These are phyloP conservation scores for Salmo trutta DNA, from an alignment of 2,797 vertebrate species.

Conservation along the genomic window DNA sequence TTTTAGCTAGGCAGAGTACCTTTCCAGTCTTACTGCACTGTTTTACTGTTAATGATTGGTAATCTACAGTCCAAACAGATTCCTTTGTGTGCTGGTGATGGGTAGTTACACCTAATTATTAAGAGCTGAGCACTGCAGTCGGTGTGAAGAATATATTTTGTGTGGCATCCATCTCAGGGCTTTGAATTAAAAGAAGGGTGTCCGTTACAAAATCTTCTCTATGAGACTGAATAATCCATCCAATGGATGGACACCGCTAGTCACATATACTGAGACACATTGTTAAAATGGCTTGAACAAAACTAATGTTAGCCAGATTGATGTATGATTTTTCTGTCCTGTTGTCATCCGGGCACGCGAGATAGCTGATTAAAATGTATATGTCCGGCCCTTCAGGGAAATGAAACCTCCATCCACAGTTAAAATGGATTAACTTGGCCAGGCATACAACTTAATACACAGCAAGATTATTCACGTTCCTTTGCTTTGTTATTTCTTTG, in stretches of 20 bases:
- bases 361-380: slow-evolving; percentile 42
- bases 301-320: neutral
- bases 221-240: neutral
- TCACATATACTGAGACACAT: neutral
- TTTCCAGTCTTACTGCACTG: neutral
- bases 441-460: slow-evolving; percentile 34
- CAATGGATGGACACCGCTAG: neutral
- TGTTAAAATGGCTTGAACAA: neutral
- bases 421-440: slow-evolving; percentile 30
- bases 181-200: neutral
- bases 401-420: slow-evolving; percentile 4
- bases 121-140: neutral
- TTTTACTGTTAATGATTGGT: neutral
- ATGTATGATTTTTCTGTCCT: slow-evolving; percentile 28
- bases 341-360: slow-evolving; percentile 26
- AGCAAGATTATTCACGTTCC: slow-evolving; percentile 34
- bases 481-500: slow-evolving; percentile 24
- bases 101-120: neutral
- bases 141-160: neutral
- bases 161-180: neutral
- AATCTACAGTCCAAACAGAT: neutral
- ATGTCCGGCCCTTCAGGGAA: slow-evolving; percentile 21
- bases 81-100: slow-evolving; percentile 9
- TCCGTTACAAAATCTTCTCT: neutral
- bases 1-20: neutral